A percentile compares a stretch with the other conserved stretches of the same genome.
phyloP scores from a whole-genome alignment of 1,140 invertebrate genomes.

The Trachymyrmex septentrionalis region DNA sequence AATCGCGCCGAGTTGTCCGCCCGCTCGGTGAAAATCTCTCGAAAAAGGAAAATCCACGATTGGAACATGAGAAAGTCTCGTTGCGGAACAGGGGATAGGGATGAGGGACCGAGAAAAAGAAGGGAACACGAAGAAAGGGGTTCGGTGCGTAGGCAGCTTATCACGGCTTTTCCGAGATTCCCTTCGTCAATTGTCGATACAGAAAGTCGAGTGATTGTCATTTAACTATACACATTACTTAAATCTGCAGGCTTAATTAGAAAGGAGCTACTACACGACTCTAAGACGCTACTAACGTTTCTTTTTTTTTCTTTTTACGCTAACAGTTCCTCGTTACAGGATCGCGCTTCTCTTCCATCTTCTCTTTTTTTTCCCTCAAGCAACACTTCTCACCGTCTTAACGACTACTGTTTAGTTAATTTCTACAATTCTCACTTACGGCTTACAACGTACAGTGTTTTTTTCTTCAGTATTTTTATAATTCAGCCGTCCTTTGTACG shows the following conservation, averaged over 20 bases:
- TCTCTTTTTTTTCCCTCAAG: background rate
- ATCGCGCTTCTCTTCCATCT: background rate
- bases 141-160: constrained; percentile 78
- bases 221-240: constrained; percentile 82
- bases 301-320: constrained; percentile 58
- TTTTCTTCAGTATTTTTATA: background rate
- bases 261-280: constrained; percentile 79
- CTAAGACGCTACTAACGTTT: constrained; percentile 77
- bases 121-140: constrained; percentile 44
- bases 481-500: constrained; percentile 27
- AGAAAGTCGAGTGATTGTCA: constrained; percentile 85
- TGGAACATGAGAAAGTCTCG: constrained; percentile 14
- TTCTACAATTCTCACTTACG: constrained; percentile 36
- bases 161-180: constrained; percentile 76
- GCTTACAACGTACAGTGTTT: constrained; percentile 23
- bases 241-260: constrained; percentile 75
- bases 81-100: background rate
- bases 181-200: constrained; percentile 80
- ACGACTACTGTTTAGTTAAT: constrained; percentile 68
- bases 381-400: constrained; percentile 42
- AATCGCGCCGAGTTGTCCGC: constrained; percentile 12
- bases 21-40: constrained; percentile 42
- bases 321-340: constrained; percentile 41
- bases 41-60: constrained; percentile 41
- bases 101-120: background rate